A percentile compares a stretch with the other conserved stretches of the same genome.
Conservation (phyloP, 2,113 vertebrate genomes). For the Heterocephalus glaber region DNA sequence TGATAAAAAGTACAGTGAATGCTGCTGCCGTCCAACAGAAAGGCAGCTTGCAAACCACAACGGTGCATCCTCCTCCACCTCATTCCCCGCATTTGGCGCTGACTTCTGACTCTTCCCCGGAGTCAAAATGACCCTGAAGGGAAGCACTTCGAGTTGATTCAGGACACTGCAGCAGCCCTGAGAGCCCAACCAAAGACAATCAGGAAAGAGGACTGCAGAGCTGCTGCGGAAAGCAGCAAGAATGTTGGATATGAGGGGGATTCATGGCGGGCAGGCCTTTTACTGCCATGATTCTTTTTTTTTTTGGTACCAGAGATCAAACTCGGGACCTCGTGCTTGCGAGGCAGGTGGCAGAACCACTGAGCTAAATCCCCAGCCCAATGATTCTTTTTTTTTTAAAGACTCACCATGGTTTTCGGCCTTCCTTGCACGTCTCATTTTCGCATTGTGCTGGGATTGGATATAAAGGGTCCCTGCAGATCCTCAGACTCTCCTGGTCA, state of each 20-base stretch:
- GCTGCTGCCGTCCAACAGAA: background rate
- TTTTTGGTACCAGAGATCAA: too few species aligned
- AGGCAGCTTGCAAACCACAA: background rate
- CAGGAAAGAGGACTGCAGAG: background rate
- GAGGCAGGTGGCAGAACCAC: too few species aligned
- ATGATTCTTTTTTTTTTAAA: too few species aligned
- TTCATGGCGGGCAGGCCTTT: background rate
- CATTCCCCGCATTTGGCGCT: background rate
- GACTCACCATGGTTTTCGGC: background rate
- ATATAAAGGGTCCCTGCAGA: fast-evolving
- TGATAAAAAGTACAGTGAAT: background rate
- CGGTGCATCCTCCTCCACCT: background rate
- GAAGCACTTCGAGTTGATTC: background rate
- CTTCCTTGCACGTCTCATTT: background rate
- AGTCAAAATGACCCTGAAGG: background rate
- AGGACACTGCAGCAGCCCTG: background rate
- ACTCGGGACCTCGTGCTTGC: too few species aligned
- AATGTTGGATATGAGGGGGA: background rate
- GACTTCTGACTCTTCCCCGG: background rate
- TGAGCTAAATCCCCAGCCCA: too few species aligned
- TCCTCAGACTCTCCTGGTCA: fast-evolving
- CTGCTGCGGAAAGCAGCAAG: background rate
- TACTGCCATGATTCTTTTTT: background rate
- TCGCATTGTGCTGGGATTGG: background rate
- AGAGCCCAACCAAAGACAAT: fast-evolving